These are phyloP conservation scores for Epizoanthus stellaris DNA, from an alignment of 92 coral and sea anemone genomes.

Conservation along the genomic window DNA sequence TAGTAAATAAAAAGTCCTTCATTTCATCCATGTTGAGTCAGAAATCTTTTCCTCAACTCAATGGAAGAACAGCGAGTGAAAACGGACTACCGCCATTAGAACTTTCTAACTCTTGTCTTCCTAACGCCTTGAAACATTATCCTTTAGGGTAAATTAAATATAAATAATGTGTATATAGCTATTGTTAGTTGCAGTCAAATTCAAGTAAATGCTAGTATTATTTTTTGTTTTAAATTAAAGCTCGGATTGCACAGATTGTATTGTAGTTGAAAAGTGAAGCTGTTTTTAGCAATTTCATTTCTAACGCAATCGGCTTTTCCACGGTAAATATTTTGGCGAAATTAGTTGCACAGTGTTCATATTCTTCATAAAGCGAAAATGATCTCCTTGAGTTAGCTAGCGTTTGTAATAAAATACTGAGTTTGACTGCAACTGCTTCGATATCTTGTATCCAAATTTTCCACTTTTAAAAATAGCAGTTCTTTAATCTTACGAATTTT, in stretches of 20 bases:
- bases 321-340: neutral
- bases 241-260: neutral
- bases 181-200: neutral
- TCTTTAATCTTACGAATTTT: too few relatives aligned
- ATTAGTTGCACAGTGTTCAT: too few relatives aligned
- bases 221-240: neutral
- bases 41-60: constrained; percentile 6
- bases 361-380: too few relatives aligned
- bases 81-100: constrained; percentile 3
- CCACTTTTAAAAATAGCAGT: too few relatives aligned
- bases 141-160: constrained; percentile 5
- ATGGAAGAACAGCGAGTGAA: constrained; percentile 11
- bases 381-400: too few relatives aligned
- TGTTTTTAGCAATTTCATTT: neutral
- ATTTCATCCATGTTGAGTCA: constrained; percentile 38
- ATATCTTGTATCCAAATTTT: too few relatives aligned
- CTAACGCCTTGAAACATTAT: constrained; percentile 21
- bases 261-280: neutral
- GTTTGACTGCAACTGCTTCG: too few relatives aligned
- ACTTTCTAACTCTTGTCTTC: neutral
- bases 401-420: too few relatives aligned
- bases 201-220: neutral
- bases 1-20: constrained; percentile 4
- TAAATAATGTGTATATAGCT: neutral
- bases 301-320: neutral